Percentiles rank a stretch among this genome's conserved stretches.
phyloP scores from a whole-genome alignment of 2,113 vertebrate genomes.

The Mesitornis unicolor region DNA sequence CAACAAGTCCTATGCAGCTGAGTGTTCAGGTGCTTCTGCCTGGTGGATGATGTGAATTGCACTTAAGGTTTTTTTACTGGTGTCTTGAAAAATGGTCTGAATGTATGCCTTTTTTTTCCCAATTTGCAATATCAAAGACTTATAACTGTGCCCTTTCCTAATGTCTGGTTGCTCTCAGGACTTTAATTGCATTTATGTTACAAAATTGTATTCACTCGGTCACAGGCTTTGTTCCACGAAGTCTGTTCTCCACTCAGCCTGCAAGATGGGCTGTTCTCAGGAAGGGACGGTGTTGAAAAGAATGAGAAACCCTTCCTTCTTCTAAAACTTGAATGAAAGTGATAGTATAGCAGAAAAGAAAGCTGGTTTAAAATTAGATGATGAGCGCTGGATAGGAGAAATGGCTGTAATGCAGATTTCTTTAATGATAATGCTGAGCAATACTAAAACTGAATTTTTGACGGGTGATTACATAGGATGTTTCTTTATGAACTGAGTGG shows the following conservation, averaged over 20 bases:
- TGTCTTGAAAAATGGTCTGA: not conserved
- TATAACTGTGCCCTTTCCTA: not conserved
- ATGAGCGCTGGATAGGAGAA: not conserved
- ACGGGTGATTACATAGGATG: constrained; percentile 16
- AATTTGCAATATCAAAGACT: not conserved
- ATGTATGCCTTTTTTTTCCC: not conserved
- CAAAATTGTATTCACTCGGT: not conserved
- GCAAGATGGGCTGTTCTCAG: not conserved
- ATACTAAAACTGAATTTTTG: constrained; percentile 11
- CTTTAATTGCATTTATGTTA: not conserved
- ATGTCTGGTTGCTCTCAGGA: not conserved
- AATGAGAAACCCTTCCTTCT: not conserved
- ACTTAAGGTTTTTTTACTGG: not conserved
- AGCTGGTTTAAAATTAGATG: constrained; percentile 41
- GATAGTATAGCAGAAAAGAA: constrained; percentile 45
- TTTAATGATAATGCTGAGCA: constrained; percentile 53
- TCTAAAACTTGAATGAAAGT: constrained; percentile 32
- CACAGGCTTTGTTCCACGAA: not conserved
- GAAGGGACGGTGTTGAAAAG: not conserved
- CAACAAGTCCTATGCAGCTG: not conserved
- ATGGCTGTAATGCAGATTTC: constrained; percentile 32
- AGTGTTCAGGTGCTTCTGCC: not conserved
- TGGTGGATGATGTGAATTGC: not conserved
- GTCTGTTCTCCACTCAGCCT: not conserved
- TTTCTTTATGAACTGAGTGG: constrained; percentile 7